Evolutionary conservation across 1,140 invertebrate species (phyloP).

Genomic region (Drosophila burlai): DNA sequence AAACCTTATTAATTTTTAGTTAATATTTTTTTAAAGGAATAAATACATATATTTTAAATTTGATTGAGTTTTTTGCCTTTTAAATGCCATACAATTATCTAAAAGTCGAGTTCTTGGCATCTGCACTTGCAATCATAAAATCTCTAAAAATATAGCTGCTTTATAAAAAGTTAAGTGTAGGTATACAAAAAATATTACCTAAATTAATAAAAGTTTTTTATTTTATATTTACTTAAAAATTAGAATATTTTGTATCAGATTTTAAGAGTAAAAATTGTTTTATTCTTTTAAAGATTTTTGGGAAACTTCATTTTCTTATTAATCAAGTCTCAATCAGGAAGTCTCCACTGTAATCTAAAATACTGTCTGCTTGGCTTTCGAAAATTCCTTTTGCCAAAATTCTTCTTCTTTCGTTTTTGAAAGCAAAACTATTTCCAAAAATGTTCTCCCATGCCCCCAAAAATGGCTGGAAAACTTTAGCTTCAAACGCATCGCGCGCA

Average conservation of each 20-base stretch:
- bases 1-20: neutral
- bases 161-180: neutral
- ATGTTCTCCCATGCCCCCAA: neutral
- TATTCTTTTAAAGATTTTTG: too few relatives aligned
- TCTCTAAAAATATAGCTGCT: neutral
- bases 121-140: too few relatives aligned
- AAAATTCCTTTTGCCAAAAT: constrained; percentile 17
- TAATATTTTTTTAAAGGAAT: too few relatives aligned
- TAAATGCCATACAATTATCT: neutral
- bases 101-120: neutral
- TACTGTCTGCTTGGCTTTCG: neutral
- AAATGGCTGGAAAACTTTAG: constrained; percentile 23
- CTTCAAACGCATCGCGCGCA: constrained; percentile 36
- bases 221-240: neutral
- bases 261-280: neutral
- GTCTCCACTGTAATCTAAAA: constrained; percentile 1
- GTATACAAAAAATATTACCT: neutral
- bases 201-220: neutral
- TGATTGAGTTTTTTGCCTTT: too few relatives aligned
- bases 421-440: constrained; percentile 29
- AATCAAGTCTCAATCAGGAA: neutral
- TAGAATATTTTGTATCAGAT: neutral
- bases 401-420: neutral
- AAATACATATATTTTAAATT: neutral
- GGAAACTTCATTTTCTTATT: too few relatives aligned